Evolutionary conservation across 2,797 vertebrate genomes (phyloP), one percentile per base, ranked within the genome.

Genomic region (Jordanella pulchra): DNA sequence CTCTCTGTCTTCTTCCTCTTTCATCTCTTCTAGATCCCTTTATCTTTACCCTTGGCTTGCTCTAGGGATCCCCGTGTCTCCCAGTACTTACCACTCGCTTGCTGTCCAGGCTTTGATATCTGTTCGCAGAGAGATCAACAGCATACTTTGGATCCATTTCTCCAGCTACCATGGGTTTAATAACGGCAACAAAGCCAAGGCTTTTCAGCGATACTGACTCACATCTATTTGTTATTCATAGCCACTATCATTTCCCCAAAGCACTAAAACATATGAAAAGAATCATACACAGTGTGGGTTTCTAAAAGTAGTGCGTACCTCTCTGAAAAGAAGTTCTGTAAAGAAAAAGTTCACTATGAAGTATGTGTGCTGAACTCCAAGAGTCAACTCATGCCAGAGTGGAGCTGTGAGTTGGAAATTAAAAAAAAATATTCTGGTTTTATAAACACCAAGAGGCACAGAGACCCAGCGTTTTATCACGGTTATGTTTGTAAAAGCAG

Each of bases 211-310:
- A 79, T 88, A 87, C 89, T 84, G 83, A 84, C 89, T 92, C 84
- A 82, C 79, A 86, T 91, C 88, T 91, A 91, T 92, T 91, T 94
- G 92, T 92, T 92, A 94, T 94, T 93, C 93, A 93, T 86, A 88
- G 89, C 91, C 88, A 89, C 83, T 83, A 89, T 87, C 85, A 86
- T 91, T 87, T 89, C 87, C 87, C 87, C 85, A 87, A 89, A 84
- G 90, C 85, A 77, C 83, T 74, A 74, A 86, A 89, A 90, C 89
- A 91, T 87, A 90, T 90, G 75, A 91, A 90, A 75, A 82, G 73
- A 60, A 76, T 75, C 71, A 51, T 60, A 69, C 65, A 18, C 84
- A 84, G 77, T 84, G 85, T 83, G 87, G 75, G 80, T 84, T 88
- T 87, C 74, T 86, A 75, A 86, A 86, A 83, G 72, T 70, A 85